Conservation (phyloP, 2,113 vertebrate genomes). For the Silurus meridionalis region DNA sequence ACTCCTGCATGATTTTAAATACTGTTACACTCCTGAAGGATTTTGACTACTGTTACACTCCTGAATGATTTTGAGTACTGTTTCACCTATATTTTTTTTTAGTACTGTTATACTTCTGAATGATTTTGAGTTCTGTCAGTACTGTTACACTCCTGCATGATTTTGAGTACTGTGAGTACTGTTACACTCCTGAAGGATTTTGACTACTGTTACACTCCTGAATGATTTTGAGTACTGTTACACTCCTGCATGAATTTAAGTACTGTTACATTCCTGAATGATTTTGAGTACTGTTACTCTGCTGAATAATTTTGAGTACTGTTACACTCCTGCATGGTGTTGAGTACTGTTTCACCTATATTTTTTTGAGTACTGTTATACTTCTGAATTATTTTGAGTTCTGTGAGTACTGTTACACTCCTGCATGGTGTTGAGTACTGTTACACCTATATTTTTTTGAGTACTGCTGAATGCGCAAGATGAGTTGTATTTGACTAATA, state of each 20-base stretch:
- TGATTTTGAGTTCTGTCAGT: too few relatives aligned
- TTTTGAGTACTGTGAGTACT: background rate
- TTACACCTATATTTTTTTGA: too few relatives aligned
- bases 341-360: background rate
- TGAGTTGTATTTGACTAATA: background rate
- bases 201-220: too few relatives aligned
- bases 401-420: too few relatives aligned
- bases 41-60: background rate
- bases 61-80: background rate
- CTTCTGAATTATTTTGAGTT: too few relatives aligned
- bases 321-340: background rate
- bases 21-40: background rate
- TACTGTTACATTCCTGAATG: too few relatives aligned
- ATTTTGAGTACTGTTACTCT: too few relatives aligned
- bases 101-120: too few relatives aligned
- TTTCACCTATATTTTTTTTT: background rate
- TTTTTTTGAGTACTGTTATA: too few relatives aligned
- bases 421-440: too few relatives aligned
- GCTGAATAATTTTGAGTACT: too few relatives aligned
- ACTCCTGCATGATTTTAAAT: background rate
- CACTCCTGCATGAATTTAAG: background rate
- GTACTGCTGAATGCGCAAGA: background rate
- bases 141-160: too few relatives aligned
- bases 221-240: background rate
- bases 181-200: background rate